Conservation (phyloP, 2,113 vertebrate genomes). For the Phasianus colchicus region DNA sequence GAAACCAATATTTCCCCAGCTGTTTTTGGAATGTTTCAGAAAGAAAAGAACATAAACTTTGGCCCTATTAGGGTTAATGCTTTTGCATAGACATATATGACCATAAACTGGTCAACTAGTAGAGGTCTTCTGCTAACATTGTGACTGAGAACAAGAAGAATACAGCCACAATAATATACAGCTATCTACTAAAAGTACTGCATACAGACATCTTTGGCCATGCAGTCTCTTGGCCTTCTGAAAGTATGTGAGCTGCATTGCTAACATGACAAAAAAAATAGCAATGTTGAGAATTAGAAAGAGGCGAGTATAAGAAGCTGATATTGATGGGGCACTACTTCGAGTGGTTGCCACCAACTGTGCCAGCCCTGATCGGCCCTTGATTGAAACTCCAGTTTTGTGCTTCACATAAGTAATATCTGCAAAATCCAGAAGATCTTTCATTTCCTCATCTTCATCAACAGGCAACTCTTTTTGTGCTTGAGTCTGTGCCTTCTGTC, state of each 20-base stretch:
- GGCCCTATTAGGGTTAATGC: conserved; percentile 60
- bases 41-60: conserved; percentile 35
- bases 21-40: conserved; percentile 67
- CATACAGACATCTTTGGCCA: conserved; percentile 92
- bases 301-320: conserved; percentile 89
- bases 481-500: conserved; percentile 86
- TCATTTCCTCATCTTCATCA: conserved; percentile 87
- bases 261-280: conserved; percentile 93
- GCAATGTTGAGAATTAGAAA: conserved; percentile 95
- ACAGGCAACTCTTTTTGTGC: conserved; percentile 88
- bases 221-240: conserved; percentile 89
- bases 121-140: conserved; percentile 83
- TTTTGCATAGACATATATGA: conserved; percentile 70
- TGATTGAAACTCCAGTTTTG: conserved; percentile 74
- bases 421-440: conserved; percentile 90
- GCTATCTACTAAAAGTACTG: conserved; percentile 90
- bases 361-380: conserved; percentile 80
- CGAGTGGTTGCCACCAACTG: conserved; percentile 77
- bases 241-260: conserved; percentile 90
- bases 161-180: conserved; percentile 94
- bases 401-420: conserved; percentile 83
- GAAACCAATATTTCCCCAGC: neutral
- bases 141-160: conserved; percentile 91
- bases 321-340: conserved; percentile 77
- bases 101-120: conserved; percentile 59